A percentile compares a stretch with the other conserved stretches of the same genome.
Evolutionary conservation across 2,888 invertebrate genomes (phyloP).

Genomic region (Rutpela maculata): DNA sequence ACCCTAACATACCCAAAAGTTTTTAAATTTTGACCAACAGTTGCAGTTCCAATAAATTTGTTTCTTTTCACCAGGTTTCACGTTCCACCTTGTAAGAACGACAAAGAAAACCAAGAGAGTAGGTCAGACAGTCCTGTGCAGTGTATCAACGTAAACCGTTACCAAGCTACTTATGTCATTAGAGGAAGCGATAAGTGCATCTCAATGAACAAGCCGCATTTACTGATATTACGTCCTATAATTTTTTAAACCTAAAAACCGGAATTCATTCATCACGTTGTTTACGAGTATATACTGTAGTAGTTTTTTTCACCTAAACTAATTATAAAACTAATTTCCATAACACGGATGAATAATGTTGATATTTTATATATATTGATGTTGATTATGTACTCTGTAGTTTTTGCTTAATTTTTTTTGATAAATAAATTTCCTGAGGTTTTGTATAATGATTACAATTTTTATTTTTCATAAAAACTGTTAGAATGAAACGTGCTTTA

Average conservation of each 20-base stretch:
- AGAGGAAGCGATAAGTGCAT: slow-evolving; percentile 27
- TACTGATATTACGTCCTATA: slow-evolving; percentile 1
- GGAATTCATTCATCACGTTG: slow-evolving; percentile 20
- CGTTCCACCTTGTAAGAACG: not conserved
- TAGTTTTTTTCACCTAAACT: not conserved
- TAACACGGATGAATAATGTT: slow-evolving; percentile 7
- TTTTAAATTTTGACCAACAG: no score
- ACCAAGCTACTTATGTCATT: slow-evolving; percentile 28
- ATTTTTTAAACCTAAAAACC: slow-evolving; percentile 11
- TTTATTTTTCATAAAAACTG: not conserved
- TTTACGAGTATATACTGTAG: not conserved
- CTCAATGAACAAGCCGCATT: slow-evolving; percentile 11
- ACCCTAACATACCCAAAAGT: no score
- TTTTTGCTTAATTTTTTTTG: not conserved
- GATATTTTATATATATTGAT: not conserved
- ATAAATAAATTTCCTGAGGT: not conserved
- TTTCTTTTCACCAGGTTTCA: not conserved
- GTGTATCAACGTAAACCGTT: slow-evolving; percentile 28
- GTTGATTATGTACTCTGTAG: not conserved
- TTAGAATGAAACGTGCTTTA: not conserved
- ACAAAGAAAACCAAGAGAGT: slow-evolving; percentile 19
- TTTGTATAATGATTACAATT: not conserved
- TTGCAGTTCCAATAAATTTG: not conserved
- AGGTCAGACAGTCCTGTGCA: slow-evolving; percentile 25
- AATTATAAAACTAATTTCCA: slow-evolving; percentile 2